Base-by-base conservation (phyloP, 1,140 invertebrate species). In the Trichonephila clavata region DNA sequence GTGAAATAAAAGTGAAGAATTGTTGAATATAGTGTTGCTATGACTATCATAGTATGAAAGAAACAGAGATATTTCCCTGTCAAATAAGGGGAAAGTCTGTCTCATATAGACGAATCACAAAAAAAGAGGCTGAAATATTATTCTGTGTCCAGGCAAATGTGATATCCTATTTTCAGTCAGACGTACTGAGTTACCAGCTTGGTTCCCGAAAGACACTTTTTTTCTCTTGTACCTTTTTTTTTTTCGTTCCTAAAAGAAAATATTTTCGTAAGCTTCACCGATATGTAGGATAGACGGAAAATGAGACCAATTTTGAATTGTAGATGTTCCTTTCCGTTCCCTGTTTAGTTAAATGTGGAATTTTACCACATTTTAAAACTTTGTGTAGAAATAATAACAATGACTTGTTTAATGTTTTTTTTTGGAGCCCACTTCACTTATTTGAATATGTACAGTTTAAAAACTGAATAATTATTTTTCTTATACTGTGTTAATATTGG, bases 41-140 rank as follows among this genome's bases (percentile, higher is more conserved):
- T 27, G 43, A 14, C 43, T 50, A 16, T 18, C 32, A 80, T 80
- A 14, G 0, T 27, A 43, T 18, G 0, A 27, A 50, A 43, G 32
- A 27, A 81, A 81, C 10, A 50, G 77, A 27, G 43, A 81, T 81
- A 39, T 27, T 43, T 81, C 18, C 10, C 77, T 81, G 77, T 81
- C 77, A 81, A 18, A 81, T 39, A 39, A 81, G 39, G 77, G 16
- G 32, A 81, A 39, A 81, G 77, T 21, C 77, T 81, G 77, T 81
- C 32, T 39, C 0, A 8, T n/a, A 50, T 50, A 50, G 77, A 81
- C 32, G 77, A 50, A 50, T 39, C 77, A 50, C 77, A 81, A 81
- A 81, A 81, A 81, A 81, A 81, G 20, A 13, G 6, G 20, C 77
- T 81, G 77, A 81, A 81, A 81, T 81, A 81, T 43, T 81, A 81